phyloP scores from a whole-genome alignment of 2,113 vertebrate genomes.

The Atherinomorus stipes region DNA sequence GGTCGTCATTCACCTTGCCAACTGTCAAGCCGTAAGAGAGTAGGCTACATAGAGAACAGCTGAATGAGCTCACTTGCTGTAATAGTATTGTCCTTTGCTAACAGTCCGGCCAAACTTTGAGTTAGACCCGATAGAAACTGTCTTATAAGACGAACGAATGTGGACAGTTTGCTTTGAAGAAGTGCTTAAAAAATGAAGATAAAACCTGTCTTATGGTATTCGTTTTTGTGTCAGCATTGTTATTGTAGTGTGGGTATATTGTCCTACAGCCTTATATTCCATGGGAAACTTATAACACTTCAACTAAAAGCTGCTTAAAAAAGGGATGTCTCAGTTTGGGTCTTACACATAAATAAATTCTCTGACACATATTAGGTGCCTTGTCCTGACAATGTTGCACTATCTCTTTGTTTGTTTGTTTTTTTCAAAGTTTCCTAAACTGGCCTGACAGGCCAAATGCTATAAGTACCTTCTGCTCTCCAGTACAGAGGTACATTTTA shows the following conservation, averaged over 20 bases:
- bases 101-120: neutral
- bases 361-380: neutral
- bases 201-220: neutral
- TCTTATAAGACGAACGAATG: neutral
- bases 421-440: neutral
- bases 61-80: neutral
- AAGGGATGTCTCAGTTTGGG: too few relatives aligned
- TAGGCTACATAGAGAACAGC: neutral
- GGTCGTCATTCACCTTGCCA: conserved; percentile 21
- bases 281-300: too few relatives aligned
- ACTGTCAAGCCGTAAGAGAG: conserved; percentile 13
- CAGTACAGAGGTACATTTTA: too few relatives aligned
- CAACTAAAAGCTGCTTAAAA: too few relatives aligned
- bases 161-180: neutral
- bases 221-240: neutral
- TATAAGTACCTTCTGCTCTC: neutral
- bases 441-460: neutral
- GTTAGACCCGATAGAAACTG: neutral
- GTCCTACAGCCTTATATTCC: too few relatives aligned
- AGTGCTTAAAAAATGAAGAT: neutral
- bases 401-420: neutral
- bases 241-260: too few relatives aligned
- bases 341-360: neutral
- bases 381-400: neutral
- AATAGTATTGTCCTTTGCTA: neutral